phyloP scores from a whole-genome alignment of 2,888 invertebrate species.

The Megaustenia siamemsis region DNA sequence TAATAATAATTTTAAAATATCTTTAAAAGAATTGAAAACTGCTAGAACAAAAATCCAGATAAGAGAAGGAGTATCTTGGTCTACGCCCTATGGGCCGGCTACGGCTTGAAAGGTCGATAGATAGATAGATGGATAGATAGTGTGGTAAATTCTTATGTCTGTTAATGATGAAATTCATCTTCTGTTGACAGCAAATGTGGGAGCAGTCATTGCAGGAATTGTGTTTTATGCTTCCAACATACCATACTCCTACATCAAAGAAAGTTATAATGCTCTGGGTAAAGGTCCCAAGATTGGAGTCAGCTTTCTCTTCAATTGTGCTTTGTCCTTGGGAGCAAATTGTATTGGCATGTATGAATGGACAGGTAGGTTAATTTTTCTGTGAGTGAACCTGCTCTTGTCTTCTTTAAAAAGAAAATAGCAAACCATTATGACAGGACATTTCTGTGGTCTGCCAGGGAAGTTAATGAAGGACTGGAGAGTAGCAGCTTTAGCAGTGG shows the following conservation, averaged over 20 bases:
- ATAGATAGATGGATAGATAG: no score
- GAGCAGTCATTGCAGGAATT: slow-evolving; percentile 87
- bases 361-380: slow-evolving; percentile 81
- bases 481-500: no score
- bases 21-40: not conserved
- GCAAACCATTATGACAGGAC: no score
- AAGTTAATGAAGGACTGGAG: no score
- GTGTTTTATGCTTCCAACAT: slow-evolving; percentile 88
- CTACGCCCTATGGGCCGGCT: no score
- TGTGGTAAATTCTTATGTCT: not conserved
- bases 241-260: slow-evolving; percentile 85
- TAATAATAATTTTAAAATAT: not conserved
- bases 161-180: not conserved
- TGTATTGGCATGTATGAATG: slow-evolving; percentile 87
- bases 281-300: slow-evolving; percentile 83
- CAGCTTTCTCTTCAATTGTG: slow-evolving; percentile 88
- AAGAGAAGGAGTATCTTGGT: no score
- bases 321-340: slow-evolving; percentile 89
- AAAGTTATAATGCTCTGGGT: slow-evolving; percentile 83
- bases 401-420: no score
- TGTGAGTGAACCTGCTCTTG: no score
- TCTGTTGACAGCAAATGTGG: slow-evolving; percentile 85
- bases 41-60: no score
- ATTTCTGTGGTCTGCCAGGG: no score
- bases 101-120: no score